Evolutionary conservation across 2,113 vertebrate species (phyloP), one percentile per base, ranked within the genome.

Genomic region (Limnothrissa miodon): DNA sequence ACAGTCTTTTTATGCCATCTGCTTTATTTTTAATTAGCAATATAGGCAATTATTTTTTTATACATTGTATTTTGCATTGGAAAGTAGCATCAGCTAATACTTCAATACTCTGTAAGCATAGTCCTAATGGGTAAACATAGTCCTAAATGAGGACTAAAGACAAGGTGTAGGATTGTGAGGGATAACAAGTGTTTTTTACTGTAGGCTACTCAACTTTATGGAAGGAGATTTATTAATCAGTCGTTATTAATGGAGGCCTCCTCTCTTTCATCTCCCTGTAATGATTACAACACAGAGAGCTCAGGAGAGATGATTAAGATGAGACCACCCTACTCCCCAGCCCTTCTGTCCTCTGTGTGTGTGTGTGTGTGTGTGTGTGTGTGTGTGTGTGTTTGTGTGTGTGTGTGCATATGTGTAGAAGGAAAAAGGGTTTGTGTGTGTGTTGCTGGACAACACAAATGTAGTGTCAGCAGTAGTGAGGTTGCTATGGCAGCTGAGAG

Each of bases 391-490:
- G 59, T 59, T 21, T n/a, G n/a, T 25, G 59, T 2, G 59, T 62
- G 29, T 74, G 66, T 74, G 29, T 62, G n/a, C n/a, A 23, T 62
- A 45, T 78, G 39, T 39, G 25, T 80, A 21, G 53, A 4, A 21
- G 17, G 53, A 23, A 5, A 23, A 21, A 23, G 13, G n/a, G 59
- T 59, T 21, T n/a, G n/a, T 25, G 59, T 2, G 59, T 62, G 23
- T 74, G 29, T n/a, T 29, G 62, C 62, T 56, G 46, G 59, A 78
- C 79, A n/a, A 59, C 82, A 81, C 80, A 66, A 56, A 56, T 85
- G 80, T 87, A 62, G 44, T 84, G 84, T 85, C 88, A 87, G 86
- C 85, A 85, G 78, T 74, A 83, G 85, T 85, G 85, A 79, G 80
- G 83, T 86, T 85, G 80, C 78, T 8, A 80, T 85, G 83, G 81